Conservation (phyloP, 2,797 vertebrate species). For the Perodicticus potto region DNA sequence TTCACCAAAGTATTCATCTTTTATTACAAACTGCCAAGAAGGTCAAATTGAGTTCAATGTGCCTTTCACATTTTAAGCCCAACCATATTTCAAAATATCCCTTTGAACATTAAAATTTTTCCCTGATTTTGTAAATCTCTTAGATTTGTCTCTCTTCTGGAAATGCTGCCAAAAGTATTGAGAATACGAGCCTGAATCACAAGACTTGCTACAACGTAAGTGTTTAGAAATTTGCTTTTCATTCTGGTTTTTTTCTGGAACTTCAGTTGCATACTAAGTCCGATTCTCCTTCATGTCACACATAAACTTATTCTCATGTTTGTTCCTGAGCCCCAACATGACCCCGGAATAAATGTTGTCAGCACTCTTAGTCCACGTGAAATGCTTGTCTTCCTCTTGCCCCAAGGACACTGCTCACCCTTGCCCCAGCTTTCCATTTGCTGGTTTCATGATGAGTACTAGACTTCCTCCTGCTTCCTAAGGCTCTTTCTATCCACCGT, state of each 20-base stretch:
- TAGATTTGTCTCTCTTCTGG: slow-evolving; percentile 16
- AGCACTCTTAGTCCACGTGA: not conserved
- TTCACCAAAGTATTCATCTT: slow-evolving; percentile 69
- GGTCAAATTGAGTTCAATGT: slow-evolving; percentile 71
- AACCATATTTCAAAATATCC: slow-evolving; percentile 62
- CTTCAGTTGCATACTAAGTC: not conserved
- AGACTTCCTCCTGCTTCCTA: not conserved
- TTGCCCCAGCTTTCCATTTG: not conserved
- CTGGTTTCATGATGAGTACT: not conserved
- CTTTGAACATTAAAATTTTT: slow-evolving; percentile 56
- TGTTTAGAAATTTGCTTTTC: slow-evolving; percentile 17
- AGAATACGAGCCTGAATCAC: slow-evolving; percentile 29
- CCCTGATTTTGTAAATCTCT: slow-evolving; percentile 55
- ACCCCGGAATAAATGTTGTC: not conserved
- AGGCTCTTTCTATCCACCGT: not conserved
- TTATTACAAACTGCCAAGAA: slow-evolving; percentile 65
- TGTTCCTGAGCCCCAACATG: not conserved
- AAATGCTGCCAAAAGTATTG: slow-evolving; percentile 46
- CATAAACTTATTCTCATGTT: slow-evolving; percentile 20
- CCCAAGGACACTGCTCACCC: not conserved
- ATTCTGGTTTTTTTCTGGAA: not conserved
- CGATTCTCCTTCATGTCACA: not conserved
- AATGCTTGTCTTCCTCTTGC: fast-evolving
- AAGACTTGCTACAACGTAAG: not conserved
- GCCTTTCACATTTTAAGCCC: slow-evolving; percentile 51